A percentile compares a stretch with the other conserved stretches of the same genome.
These are phyloP conservation scores for Diploscapter pachys DNA, from an alignment of 1,140 invertebrate species.

Conservation along the genomic window DNA sequence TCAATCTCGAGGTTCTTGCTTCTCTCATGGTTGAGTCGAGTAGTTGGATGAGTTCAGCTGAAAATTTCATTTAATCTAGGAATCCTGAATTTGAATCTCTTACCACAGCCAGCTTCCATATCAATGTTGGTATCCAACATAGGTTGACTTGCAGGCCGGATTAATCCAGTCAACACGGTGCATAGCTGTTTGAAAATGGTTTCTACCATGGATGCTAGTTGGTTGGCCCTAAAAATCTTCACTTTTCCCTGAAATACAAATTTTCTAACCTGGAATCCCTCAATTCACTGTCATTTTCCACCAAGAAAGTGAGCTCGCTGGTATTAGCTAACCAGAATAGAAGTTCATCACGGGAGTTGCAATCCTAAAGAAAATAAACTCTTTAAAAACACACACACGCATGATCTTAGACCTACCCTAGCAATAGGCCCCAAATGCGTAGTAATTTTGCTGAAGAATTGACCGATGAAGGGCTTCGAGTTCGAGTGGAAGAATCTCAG, in stretches of 20 bases:
- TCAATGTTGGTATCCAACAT: conserved; percentile 25
- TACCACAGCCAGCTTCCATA: conserved; percentile 20
- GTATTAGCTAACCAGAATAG: conserved; percentile 52
- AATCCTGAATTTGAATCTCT: neutral
- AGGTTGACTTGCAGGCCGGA: conserved; percentile 18
- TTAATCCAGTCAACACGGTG: neutral
- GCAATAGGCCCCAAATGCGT: conserved; percentile 21
- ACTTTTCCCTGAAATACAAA: neutral
- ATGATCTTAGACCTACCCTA: neutral
- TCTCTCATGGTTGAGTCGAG: conserved; percentile 81
- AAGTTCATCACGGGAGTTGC: conserved; percentile 25
- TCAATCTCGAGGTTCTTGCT: conserved; percentile 83
- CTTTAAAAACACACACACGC: conserved; percentile 10
- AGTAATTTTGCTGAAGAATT: conserved; percentile 33
- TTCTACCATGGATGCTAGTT: conserved; percentile 19
- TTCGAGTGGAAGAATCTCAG: conserved; percentile 44
- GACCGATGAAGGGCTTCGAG: conserved; percentile 24
- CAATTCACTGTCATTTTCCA: conserved; percentile 41
- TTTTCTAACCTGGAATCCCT: conserved; percentile 20
- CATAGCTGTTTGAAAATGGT: conserved; percentile 24
- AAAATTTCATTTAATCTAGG: conserved; percentile 9
- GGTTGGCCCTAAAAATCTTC: too few relatives aligned
- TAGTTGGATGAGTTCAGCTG: conserved; percentile 36
- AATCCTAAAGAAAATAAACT: conserved; percentile 21
- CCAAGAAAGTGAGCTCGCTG: conserved; percentile 47